Evolutionary conservation across 2,797 vertebrate genomes (phyloP), one percentile per base, ranked within the genome.

Genomic region (Tragelaphus oryx): DNA sequence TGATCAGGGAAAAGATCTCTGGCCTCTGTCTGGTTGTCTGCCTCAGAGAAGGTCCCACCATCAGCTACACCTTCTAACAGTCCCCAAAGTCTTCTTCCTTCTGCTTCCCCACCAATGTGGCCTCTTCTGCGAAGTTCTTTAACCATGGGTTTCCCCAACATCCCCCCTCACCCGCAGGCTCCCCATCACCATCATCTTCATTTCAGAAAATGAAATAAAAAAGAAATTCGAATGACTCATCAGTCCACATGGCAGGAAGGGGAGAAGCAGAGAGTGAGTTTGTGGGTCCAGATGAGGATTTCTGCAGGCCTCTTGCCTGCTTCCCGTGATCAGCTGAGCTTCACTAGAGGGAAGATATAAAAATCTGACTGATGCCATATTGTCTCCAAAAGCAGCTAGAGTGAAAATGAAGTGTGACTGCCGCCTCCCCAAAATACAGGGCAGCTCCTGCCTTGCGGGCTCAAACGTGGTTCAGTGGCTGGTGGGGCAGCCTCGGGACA

Each of bases 191-290:
- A 91, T 95, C 89, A 87, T 95, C 95, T 93, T 96, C 89, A 97
- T 95, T 95, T 96, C 97, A 97, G 97, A 96, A 98, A 98, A 98
- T 80, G 96, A 95, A 97, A 96, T 0, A 0, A 97, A 65, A 97
- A 95, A 98, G 90, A 96, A 92, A 92, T 96, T 88, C 75, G 80
- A 97, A 95, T 97, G 97, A 98, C 95, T 98, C 98, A 97, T 97
- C 10, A 13, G 37, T 86, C 80, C 68, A 26, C 76, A 59, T 1
- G 57, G 24, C 80, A 57, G 75, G 68, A 91, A 59, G 14, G 10
- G 37, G 9, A 68, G 62, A 83, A 44, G 33, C 50, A 54, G 62
- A 90, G 41, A 90, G 68, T 5, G 41, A 33, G 30, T 74, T 44
- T 81, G 94, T 86, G 78, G 95, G 89, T 89, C 95, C 0, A 26